A percentile compares a stretch with the other conserved stretches of the same genome.
These are phyloP conservation scores for Dolomedes plantarius DNA, from an alignment of 2,888 invertebrate genomes.

Conservation along the genomic window DNA sequence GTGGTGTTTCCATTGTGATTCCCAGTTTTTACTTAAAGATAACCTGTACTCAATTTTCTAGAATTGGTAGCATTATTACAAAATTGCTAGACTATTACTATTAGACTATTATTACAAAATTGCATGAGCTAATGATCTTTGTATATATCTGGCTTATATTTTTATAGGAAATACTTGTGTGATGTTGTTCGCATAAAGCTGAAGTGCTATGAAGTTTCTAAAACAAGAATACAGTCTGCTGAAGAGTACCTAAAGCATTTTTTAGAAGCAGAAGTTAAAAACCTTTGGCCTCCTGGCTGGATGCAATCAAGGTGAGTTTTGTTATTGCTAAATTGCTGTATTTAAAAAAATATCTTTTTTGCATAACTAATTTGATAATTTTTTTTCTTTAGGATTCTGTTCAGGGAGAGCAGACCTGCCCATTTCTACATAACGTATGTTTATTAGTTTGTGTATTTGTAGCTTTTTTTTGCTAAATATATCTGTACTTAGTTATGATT, in stretches of 20 bases:
- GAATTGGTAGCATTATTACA: too few relatives aligned
- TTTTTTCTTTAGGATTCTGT: constrained; percentile 47
- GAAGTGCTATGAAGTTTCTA: constrained; percentile 78
- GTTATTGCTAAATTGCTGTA: too few relatives aligned
- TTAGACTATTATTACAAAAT: too few relatives aligned
- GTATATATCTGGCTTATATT: too few relatives aligned
- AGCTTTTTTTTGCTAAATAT: not conserved
- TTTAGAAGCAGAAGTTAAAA: constrained; percentile 81
- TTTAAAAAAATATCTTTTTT: not conserved
- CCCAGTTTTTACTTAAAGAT: too few relatives aligned
- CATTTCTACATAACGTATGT: constrained; percentile 70
- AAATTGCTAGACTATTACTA: too few relatives aligned
- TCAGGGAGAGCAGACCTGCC: constrained; percentile 62
- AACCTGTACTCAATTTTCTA: too few relatives aligned
- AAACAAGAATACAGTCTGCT: constrained; percentile 78
- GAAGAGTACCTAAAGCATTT: constrained; percentile 80
- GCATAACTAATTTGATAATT: not conserved
- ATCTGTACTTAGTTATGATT: too few relatives aligned
- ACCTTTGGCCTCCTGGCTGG: constrained; percentile 78
- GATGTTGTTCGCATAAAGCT: constrained; percentile 78
- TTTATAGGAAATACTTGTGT: constrained; percentile 75
- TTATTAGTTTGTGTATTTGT: not conserved
- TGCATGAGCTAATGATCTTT: too few relatives aligned
- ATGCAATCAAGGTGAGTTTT: constrained; percentile 74
- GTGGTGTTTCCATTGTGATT: too few relatives aligned